Evolutionary conservation across 2,888 invertebrate species (phyloP), one percentile per base, ranked within the genome.

Genomic region (Drosophila mayaguana): DNA sequence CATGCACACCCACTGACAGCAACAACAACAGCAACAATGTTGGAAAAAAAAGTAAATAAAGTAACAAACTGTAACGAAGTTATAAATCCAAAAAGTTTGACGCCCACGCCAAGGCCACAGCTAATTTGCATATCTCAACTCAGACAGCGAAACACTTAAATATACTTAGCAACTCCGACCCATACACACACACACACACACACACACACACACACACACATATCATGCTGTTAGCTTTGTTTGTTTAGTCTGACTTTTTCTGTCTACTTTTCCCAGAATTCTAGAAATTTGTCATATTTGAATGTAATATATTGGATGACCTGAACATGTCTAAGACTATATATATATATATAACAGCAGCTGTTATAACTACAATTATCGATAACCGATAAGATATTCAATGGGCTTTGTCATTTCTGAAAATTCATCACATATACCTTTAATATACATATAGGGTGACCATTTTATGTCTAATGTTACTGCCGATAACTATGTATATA

Each of bases 91-190:
- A 80, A 75, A 87, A 86, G 76, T 83, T 86, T 86, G 86, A 89
- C 86, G 86, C 86, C 86, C 88, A 86, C 86, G 83, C 83, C 90
- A 86, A 86, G 86, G 86, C 83, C 86, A 68, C 64, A 75, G 75
- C 84, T 86, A 88, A 89, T 86, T 86, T 86, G 81, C 86, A 86
- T 86, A 88, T 79, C 88, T 77, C 80, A 61, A 61, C 76, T 48
- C 69, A 72, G 57, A 73, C 73, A 73, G 40, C 46, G 50, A 56
- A 32, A 60, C 38, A 59, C 34, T 63, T 46, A 9, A 63, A 20
- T 50, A 65, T 55, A 56, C 55, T 46, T 48, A 48, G 25, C 38
- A 20, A 20, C 64, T 34, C 16, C 18, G 9, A 40, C n/a, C 28
- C n/a, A 43, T 45, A 9, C 16, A 46, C 12, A 34, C 34, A 45